These are phyloP conservation scores for Argyresthia albistria DNA, from an alignment of 2,888 invertebrate species.

Conservation along the genomic window DNA sequence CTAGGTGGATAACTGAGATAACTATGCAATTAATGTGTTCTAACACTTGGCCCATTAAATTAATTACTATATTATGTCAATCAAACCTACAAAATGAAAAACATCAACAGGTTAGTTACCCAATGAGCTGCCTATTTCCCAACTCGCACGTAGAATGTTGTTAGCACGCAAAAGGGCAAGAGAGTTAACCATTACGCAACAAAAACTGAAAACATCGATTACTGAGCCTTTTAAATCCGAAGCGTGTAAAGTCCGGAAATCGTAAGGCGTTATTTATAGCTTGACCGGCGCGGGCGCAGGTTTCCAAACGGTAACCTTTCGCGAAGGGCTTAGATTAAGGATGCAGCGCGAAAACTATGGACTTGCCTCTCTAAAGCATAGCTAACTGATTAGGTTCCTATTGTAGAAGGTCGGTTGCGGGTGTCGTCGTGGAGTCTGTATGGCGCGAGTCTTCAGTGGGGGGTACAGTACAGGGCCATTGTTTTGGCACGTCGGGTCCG, in stretches of 20 bases:
- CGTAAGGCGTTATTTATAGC: constrained; percentile 32
- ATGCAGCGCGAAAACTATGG: background rate
- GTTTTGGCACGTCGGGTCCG: too few relatives aligned
- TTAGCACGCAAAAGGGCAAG: constrained; percentile 2
- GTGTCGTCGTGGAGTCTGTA: background rate
- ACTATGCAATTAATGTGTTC: too few relatives aligned
- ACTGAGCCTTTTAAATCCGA: constrained; percentile 18
- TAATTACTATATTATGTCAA: too few relatives aligned
- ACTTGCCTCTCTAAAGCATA: background rate
- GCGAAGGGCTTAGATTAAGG: constrained; percentile 5
- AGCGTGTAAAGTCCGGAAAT: constrained; percentile 31
- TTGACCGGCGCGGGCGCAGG: constrained; percentile 27
- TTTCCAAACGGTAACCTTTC: constrained; percentile 30
- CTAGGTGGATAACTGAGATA: too few relatives aligned
- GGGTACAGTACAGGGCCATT: background rate
- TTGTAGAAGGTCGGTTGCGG: background rate
- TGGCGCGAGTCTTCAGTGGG: background rate
- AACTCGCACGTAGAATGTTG: background rate
- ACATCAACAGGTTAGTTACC: too few relatives aligned
- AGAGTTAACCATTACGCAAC: constrained; percentile 22
- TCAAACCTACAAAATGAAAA: too few relatives aligned
- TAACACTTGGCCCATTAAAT: too few relatives aligned
- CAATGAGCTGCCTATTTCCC: too few relatives aligned
- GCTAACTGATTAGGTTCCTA: background rate
- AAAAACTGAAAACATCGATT: constrained; percentile 29